Evolutionary conservation across 2,797 vertebrate genomes (phyloP).

Genomic region (Pseudochirops cupreus): DNA sequence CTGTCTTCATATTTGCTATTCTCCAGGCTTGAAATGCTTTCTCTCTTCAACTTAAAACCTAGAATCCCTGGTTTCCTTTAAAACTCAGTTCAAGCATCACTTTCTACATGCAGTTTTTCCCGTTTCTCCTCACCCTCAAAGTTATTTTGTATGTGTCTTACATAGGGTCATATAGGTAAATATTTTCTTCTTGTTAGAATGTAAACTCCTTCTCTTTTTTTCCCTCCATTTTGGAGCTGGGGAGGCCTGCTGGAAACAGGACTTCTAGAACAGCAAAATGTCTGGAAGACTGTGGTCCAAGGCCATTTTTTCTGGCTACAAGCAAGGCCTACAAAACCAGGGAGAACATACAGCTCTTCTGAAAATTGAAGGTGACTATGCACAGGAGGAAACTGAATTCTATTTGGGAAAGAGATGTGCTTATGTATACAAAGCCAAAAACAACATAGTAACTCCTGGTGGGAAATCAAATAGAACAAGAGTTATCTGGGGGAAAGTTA

Average conservation of each 20-base stretch:
- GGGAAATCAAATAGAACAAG: too few species aligned
- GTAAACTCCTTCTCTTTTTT: background rate
- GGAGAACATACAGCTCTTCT: slow-evolving; percentile 96
- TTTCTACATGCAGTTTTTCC: too few species aligned
- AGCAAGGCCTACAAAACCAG: slow-evolving; percentile 97
- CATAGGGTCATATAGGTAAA: background rate
- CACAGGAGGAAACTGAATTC: slow-evolving; percentile 94
- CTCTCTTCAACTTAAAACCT: too few species aligned
- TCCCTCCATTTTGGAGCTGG: too few species aligned
- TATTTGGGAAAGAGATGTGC: slow-evolving; percentile 98
- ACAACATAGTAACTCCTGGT: slow-evolving; percentile 63
- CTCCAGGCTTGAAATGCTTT: too few species aligned
- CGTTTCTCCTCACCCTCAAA: too few species aligned
- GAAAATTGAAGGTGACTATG: slow-evolving; percentile 97
- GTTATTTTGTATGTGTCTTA: background rate
- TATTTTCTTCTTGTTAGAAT: background rate
- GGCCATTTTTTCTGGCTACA: slow-evolving; percentile 97
- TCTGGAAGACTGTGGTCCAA: slow-evolving; percentile 98
- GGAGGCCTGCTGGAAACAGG: slow-evolving; percentile 87
- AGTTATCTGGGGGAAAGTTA: too few species aligned
- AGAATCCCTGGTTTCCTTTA: too few species aligned
- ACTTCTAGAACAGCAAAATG: slow-evolving; percentile 87
- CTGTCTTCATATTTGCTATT: too few species aligned
- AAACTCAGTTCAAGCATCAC: too few species aligned
- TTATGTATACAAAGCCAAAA: slow-evolving; percentile 99